A percentile compares a stretch with the other conserved stretches of the same genome.
phyloP scores from a whole-genome alignment of 2,888 invertebrate genomes.

The Didymodactylos carnosus region DNA sequence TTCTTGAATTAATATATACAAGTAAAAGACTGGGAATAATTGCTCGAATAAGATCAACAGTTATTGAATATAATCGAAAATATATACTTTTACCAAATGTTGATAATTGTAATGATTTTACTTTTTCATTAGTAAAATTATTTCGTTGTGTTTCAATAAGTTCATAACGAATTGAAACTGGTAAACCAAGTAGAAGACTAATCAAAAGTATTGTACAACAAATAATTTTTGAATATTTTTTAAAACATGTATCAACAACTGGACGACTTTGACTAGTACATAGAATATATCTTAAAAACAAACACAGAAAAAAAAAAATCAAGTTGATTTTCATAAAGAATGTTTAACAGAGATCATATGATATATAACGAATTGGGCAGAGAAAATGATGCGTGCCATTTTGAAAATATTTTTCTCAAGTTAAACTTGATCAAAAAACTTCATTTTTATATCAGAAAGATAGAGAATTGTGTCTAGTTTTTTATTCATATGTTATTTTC shows the following conservation, averaged over 20 bases:
- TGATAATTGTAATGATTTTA: background rate
- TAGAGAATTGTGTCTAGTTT: too few species aligned
- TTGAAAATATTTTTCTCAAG: too few species aligned
- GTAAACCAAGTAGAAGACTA: background rate
- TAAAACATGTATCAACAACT: too few species aligned
- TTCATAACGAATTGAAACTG: background rate
- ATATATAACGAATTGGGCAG: too few species aligned
- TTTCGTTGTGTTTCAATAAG: background rate
- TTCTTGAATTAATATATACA: constrained; percentile 7
- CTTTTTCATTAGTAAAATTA: background rate
- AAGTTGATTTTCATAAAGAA: too few species aligned
- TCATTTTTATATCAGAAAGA: too few species aligned
- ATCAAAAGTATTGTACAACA: background rate
- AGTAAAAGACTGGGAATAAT: constrained; percentile 4
- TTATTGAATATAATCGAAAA: background rate
- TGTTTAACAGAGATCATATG: too few species aligned
- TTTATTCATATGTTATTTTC: too few species aligned
- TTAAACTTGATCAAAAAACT: too few species aligned
- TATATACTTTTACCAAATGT: background rate
- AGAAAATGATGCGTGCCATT: too few species aligned
- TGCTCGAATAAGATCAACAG: background rate
- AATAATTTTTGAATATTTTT: background rate
- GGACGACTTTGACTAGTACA: background rate
- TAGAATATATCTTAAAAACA: background rate
- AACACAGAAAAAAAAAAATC: background rate